Conservation (phyloP, 1,140 invertebrate genomes). For the Drosophila ananassae region DNA sequence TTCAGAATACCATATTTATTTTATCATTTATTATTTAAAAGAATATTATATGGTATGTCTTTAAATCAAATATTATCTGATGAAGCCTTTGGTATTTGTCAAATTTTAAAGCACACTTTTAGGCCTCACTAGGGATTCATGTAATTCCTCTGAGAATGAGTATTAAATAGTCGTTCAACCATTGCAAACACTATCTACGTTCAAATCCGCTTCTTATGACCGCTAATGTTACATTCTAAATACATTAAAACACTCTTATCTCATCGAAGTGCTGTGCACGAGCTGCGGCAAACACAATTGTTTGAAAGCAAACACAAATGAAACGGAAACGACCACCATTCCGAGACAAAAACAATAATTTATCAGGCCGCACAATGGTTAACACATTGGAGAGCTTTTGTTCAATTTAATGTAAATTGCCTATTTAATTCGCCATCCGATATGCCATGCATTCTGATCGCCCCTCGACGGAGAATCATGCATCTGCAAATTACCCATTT, state of each 20-base stretch:
- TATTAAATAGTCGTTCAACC: conserved; percentile 8
- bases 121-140: neutral
- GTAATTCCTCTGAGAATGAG: neutral
- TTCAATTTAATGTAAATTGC: conserved; percentile 38
- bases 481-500: conserved; percentile 47
- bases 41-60: no score
- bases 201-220: conserved; percentile 13
- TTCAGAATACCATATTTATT: no score
- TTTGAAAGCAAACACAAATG: conserved; percentile 1
- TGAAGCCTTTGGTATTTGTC: no score
- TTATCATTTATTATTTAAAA: no score
- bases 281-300: conserved; percentile 38
- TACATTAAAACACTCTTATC: conserved; percentile 71
- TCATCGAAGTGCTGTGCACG: conserved; percentile 31
- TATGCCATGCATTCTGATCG: conserved; percentile 21
- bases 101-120: conserved; percentile 18
- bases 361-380: conserved; percentile 8
- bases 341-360: conserved; percentile 7
- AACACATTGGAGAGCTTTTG: conserved; percentile 2
- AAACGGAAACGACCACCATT: conserved; percentile 16
- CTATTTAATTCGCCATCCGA: conserved; percentile 27
- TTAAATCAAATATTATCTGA: no score
- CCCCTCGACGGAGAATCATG: neutral
- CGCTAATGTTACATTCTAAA: conserved; percentile 64
- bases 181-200: neutral